Base-by-base conservation (phyloP, 2,888 invertebrate genomes). In the Chironomus tentans region DNA sequence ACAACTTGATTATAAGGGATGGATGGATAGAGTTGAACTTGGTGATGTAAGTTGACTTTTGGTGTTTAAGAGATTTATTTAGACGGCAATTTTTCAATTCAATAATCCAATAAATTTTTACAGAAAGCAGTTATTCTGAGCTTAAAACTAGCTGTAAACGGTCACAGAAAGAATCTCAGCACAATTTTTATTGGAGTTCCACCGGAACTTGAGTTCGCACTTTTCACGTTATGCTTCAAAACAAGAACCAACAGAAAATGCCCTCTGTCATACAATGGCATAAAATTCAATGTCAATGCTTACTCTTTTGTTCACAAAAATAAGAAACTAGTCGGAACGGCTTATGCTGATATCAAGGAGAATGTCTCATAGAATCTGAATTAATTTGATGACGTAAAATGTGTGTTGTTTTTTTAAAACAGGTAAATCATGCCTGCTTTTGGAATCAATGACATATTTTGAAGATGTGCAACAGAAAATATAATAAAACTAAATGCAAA, bases 131-230 rank as follows among this genome's bases (percentile, higher is more conserved):
- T 18, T 10, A 62, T 21, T 18, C 3, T 12, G 12, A 18, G 4
- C 7, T 2, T 62, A 10, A 21, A 62, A 62, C 5, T n/a, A 18
- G 7, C 13, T 15, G 2, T 18, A 0, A 56, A 56, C n/a, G 38
- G 38, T 4, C 2, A 10, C 7, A 38, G 38, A 38, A 38, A 28
- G 5, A 94, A 81, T 92, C 93, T 92, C 0, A 90, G 90, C 72
- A 87, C 88, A 0, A 87, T 94, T 85, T 93, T 94, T 80, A 86
- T 94, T 77, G 94, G 94, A 28, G 93, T 93, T 1, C 94, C 94
- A 75, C 97, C 97, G 0, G 97, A 97, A 84, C 85, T 96, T 78
- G 97, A 97, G 83, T 87, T 97, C 84, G 93, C 96, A 0, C 83
- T 97, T 2, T 97, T 95, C 82, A 93, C 95, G 0, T 87, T 95